phyloP scores from a whole-genome alignment of 2,888 invertebrate genomes.

The Drosophila mettleri region DNA sequence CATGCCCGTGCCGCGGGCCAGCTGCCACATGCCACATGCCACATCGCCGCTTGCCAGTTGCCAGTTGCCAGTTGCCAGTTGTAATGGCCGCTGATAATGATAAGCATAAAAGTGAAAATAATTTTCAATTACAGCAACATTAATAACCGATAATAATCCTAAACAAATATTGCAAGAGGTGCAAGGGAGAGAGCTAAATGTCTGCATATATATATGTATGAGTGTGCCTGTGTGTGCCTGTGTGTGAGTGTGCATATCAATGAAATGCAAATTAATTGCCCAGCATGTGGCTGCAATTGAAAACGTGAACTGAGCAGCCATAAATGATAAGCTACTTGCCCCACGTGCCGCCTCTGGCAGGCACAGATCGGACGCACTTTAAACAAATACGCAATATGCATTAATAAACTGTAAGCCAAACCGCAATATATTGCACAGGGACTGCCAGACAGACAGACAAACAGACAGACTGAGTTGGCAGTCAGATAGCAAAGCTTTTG shows the following conservation, averaged over 20 bases:
- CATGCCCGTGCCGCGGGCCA: background rate
- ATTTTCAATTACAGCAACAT: conserved; percentile 81
- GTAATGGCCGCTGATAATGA: conserved; percentile 54
- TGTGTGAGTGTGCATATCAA: conserved; percentile 70
- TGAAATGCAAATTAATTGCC: conserved; percentile 79
- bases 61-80: conserved; percentile 17
- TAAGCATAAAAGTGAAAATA: conserved; percentile 80
- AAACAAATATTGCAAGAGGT: conserved; percentile 70
- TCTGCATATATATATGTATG: too few relatives aligned
- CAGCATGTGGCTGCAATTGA: conserved; percentile 62
- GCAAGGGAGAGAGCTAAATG: background rate
- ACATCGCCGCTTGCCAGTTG: background rate
- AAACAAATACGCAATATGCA: conserved; percentile 50
- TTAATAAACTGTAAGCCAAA: conserved; percentile 67
- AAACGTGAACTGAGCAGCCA: conserved; percentile 55
- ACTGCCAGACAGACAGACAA: background rate
- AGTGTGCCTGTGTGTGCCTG: background rate
- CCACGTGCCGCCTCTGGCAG: conserved; percentile 20
- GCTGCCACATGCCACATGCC: conserved; percentile 13
- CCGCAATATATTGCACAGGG: conserved; percentile 56
- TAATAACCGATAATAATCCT: conserved; percentile 81
- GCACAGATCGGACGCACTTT: conserved; percentile 25
- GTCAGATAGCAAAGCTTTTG: conserved; percentile 33
- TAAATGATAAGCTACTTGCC: conserved; percentile 56
- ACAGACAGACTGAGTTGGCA: background rate